Conservation (phyloP, 1,140 invertebrate genomes). For the Oedothorax gibbosus region DNA sequence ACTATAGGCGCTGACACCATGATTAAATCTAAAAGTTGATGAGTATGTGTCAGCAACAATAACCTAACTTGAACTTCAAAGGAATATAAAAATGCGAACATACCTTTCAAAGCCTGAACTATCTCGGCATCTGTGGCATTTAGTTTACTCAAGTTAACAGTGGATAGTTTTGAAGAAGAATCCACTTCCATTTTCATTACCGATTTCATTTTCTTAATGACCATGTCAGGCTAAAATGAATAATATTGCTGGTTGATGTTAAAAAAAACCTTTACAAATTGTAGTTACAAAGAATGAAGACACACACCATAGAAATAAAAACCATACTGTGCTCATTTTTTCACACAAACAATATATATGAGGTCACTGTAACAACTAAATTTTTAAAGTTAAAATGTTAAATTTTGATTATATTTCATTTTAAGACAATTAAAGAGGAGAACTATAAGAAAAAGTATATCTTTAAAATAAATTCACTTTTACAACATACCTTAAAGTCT, state of each 20-base stretch:
- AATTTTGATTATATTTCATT: too few relatives aligned
- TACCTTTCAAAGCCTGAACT: slow-evolving; percentile 78
- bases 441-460: too few relatives aligned
- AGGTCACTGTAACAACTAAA: background rate
- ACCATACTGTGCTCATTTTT: background rate
- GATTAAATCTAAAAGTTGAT: background rate
- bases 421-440: too few relatives aligned
- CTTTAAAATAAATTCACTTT: too few relatives aligned
- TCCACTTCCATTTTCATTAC: slow-evolving; percentile 77
- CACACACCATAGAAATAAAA: background rate
- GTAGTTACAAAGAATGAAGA: background rate
- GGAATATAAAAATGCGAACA: background rate
- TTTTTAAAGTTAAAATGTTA: background rate
- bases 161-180: slow-evolving; percentile 76
- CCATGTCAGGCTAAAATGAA: slow-evolving; percentile 65
- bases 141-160: slow-evolving; percentile 70
- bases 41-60: too few relatives aligned
- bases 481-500: slow-evolving; percentile 66
- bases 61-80: too few relatives aligned
- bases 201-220: slow-evolving; percentile 77
- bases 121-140: slow-evolving; percentile 77
- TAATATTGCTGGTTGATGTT: background rate
- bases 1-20: too few relatives aligned
- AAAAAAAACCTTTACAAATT: background rate
- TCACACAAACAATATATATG: background rate